Percentiles rank a stretch among this genome's conserved stretches.
Evolutionary conservation across 2,888 invertebrate species (phyloP).

Genomic region (Keiferia lycopersicella): DNA sequence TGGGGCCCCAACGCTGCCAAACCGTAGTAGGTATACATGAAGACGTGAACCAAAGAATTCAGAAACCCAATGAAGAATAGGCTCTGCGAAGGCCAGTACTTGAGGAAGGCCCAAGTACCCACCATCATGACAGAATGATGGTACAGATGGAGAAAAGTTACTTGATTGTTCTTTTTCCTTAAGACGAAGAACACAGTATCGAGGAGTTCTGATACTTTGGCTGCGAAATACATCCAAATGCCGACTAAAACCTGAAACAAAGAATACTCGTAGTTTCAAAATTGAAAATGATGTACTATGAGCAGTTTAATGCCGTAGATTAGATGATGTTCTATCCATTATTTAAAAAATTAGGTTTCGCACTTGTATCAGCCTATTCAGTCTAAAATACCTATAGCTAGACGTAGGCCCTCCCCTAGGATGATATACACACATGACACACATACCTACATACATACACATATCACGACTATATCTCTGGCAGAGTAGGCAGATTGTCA

Average conservation of each 20-base stretch:
- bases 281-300: no score
- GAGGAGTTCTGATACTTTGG: conserved; percentile 87
- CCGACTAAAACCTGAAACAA: conserved; percentile 67
- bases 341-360: no score
- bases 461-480: no score
- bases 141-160: conserved; percentile 93
- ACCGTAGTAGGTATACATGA: conserved; percentile 92
- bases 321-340: no score
- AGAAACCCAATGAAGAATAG: conserved; percentile 86
- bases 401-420: no score
- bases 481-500: no score
- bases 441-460: no score
- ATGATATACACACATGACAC: no score
- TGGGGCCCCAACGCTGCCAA: conserved; percentile 88
- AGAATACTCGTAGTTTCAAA: background rate
- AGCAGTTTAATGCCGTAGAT: no score
- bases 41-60: conserved; percentile 89
- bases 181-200: conserved; percentile 94
- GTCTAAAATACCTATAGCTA: no score
- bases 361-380: no score
- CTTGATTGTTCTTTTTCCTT: conserved; percentile 88
- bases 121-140: conserved; percentile 90
- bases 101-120: conserved; percentile 87
- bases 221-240: conserved; percentile 86
- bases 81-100: conserved; percentile 88